These are phyloP conservation scores for Heliconius congener DNA, from an alignment of 1,140 invertebrate genomes.

Conservation along the genomic window DNA sequence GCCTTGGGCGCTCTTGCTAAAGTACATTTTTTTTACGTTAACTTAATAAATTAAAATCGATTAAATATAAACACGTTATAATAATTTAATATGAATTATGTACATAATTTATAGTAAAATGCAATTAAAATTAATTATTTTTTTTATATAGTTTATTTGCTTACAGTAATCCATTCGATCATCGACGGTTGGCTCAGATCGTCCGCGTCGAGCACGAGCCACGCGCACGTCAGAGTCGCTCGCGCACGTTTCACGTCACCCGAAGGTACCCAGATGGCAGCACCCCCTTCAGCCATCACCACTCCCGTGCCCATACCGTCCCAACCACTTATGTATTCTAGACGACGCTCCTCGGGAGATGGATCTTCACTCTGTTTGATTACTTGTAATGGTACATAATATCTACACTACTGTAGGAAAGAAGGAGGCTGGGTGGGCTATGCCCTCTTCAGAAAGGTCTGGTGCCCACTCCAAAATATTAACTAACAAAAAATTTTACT, in stretches of 20 bases:
- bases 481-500: too few species aligned
- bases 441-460: too few species aligned
- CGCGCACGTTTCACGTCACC: constrained; percentile 91
- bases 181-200: constrained; percentile 82
- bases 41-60: too few species aligned
- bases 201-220: constrained; percentile 89
- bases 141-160: neutral
- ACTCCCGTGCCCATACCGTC: constrained; percentile 91
- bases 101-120: neutral
- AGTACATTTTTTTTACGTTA: neutral
- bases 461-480: too few species aligned
- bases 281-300: constrained; percentile 88
- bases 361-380: constrained; percentile 83
- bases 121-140: neutral
- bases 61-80: too few species aligned
- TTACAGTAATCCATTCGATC: constrained; percentile 82
- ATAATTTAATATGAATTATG: too few species aligned
- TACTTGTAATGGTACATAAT: neutral
- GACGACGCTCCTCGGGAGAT: constrained; percentile 88
- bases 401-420: too few species aligned
- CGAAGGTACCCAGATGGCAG: constrained; percentile 94
- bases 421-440: too few species aligned
- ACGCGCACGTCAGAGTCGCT: constrained; percentile 88
- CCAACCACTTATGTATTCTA: constrained; percentile 93
- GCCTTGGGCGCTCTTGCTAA: constrained; percentile 83